phyloP scores from a whole-genome alignment of 2,888 invertebrate genomes.

The Bembecia ichneumoniformis region DNA sequence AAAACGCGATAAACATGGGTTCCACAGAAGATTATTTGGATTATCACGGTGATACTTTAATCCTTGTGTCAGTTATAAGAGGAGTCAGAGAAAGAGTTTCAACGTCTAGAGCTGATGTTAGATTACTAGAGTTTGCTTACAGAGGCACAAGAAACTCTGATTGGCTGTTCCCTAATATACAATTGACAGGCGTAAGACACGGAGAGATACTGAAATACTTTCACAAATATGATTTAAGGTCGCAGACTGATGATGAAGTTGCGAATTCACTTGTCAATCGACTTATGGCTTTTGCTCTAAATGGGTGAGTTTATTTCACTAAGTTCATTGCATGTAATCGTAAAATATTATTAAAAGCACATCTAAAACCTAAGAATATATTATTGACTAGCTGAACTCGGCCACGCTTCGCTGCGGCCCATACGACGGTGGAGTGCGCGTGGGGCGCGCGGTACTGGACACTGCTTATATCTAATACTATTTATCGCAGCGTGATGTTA shows the following conservation, averaged over 20 bases:
- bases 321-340: not conserved
- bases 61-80: constrained; percentile 40
- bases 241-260: constrained; percentile 20
- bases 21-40: constrained; percentile 48
- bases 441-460: too few species aligned
- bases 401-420: too few species aligned
- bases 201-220: constrained; percentile 48
- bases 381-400: too few species aligned
- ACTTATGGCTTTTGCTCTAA: constrained; percentile 34
- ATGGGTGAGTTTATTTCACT: constrained; percentile 32
- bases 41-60: constrained; percentile 48
- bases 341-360: too few species aligned
- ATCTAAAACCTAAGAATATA: too few species aligned
- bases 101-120: constrained; percentile 33
- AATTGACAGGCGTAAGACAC: constrained; percentile 42
- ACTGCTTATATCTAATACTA: too few species aligned
- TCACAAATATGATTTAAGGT: constrained; percentile 37
- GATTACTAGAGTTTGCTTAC: constrained; percentile 45
- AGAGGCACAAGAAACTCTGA: constrained; percentile 39
- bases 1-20: constrained; percentile 27
- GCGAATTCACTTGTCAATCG: constrained; percentile 28
- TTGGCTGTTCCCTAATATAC: constrained; percentile 39
- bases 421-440: too few species aligned
- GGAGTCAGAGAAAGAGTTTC: constrained; percentile 38
- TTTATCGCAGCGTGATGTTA: too few species aligned